A percentile compares a stretch with the other conserved stretches of the same genome.
These are phyloP conservation scores for Lasius fuliginosus DNA, from an alignment of 2,888 invertebrate species.

Conservation along the genomic window DNA sequence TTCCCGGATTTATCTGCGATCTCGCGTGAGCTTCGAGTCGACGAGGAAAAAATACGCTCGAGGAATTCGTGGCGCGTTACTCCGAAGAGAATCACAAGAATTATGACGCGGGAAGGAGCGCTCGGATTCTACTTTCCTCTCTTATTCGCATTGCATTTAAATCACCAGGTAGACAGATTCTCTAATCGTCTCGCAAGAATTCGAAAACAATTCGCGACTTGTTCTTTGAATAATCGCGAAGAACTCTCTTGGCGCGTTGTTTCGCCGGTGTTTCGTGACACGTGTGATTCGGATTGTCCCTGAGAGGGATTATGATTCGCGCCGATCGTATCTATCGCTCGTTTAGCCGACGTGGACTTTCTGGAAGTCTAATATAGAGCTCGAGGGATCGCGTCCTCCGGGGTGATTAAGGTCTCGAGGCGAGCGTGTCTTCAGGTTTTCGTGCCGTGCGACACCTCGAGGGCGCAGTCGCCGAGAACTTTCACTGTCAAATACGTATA, in stretches of 20 bases:
- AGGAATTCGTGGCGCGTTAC: neutral
- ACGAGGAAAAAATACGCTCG: neutral
- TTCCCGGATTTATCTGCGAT: neutral
- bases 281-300: neutral
- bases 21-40: neutral
- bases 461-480: conserved; percentile 73
- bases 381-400: conserved; percentile 14
- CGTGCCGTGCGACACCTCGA: conserved; percentile 4
- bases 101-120: neutral
- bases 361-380: conserved; percentile 1
- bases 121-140: conserved; percentile 11
- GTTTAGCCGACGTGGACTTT: conserved; percentile 16
- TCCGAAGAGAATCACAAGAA: conserved; percentile 2
- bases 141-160: conserved; percentile 25
- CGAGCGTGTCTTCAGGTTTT: conserved; percentile 12
- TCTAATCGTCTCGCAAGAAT: neutral
- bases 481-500: conserved; percentile 80
- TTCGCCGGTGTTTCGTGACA: neutral
- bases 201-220: conserved; percentile 4
- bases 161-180: neutral
- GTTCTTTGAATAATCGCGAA: neutral
- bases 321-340: conserved; percentile 11
- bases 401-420: neutral
- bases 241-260: neutral
- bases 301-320: neutral